Conservation (phyloP, 2,113 vertebrate species). For the Pseudopipra pipra region DNA sequence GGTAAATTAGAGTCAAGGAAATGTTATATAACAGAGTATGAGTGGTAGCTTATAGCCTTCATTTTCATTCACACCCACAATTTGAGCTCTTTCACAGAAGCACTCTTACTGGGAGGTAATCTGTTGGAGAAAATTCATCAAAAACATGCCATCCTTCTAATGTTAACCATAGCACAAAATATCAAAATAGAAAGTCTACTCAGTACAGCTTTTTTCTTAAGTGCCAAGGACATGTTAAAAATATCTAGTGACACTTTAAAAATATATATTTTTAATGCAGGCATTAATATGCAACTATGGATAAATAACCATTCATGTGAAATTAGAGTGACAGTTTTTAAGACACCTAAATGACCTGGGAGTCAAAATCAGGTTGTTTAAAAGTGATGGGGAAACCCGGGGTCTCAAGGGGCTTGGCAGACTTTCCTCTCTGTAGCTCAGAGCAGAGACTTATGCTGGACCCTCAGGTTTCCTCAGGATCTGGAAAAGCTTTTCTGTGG, state of each 20-base stretch:
- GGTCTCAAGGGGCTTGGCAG: neutral
- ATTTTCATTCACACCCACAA: slow-evolving; percentile 56
- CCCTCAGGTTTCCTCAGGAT: neutral
- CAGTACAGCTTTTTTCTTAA: neutral
- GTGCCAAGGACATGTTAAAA: neutral
- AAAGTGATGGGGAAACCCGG: neutral
- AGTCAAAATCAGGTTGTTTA: neutral
- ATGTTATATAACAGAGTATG: slow-evolving; percentile 55
- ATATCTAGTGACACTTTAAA: neutral
- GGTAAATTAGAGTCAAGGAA: slow-evolving; percentile 54
- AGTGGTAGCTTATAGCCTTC: slow-evolving; percentile 25
- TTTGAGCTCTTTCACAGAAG: slow-evolving; percentile 18
- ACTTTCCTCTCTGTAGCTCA: neutral
- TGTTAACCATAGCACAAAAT: neutral
- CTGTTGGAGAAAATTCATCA: slow-evolving; percentile 18
- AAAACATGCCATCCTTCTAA: neutral
- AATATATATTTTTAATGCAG: neutral
- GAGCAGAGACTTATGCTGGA: fast-evolving
- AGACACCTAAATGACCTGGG: neutral
- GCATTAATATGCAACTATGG: neutral
- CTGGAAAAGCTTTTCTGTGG: neutral
- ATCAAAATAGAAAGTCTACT: neutral
- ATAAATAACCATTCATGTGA: neutral
- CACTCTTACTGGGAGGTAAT: slow-evolving; percentile 23
- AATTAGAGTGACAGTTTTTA: neutral